A percentile compares a stretch with the other conserved stretches of the same genome.
Evolutionary conservation across 2,797 vertebrate genomes (phyloP).

Genomic region (Pipistrellus nathusii): DNA sequence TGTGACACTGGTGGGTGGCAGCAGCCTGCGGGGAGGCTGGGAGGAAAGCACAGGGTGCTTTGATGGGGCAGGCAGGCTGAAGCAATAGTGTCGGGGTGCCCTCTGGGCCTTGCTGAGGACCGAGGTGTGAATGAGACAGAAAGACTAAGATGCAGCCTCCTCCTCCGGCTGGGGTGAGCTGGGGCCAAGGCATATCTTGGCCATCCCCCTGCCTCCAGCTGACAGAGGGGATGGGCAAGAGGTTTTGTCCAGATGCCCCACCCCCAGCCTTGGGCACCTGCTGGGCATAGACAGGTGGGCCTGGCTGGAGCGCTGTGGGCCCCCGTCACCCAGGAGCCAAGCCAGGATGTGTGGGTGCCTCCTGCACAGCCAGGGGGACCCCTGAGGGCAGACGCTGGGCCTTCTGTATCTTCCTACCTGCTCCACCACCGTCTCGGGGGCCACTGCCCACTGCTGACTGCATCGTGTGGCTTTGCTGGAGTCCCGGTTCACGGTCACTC

Average conservation of each 20-base stretch:
- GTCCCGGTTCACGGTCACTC: neutral
- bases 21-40: neutral
- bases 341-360: neutral
- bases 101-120: constrained; percentile 8
- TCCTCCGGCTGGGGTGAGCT: neutral
- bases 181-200: neutral
- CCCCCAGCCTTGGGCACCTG: neutral
- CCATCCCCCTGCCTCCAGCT: neutral
- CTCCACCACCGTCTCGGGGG: neutral
- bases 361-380: neutral
- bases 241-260: neutral
- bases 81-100: neutral
- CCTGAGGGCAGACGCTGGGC: neutral
- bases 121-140: neutral
- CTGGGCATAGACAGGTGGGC: neutral
- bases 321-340: neutral
- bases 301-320: neutral
- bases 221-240: neutral
- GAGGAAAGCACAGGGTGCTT: neutral
- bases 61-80: neutral
- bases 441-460: neutral
- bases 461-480: neutral
- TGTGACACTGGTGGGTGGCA: neutral
- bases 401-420: neutral
- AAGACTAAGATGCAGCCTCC: neutral